Base-by-base conservation (phyloP, 2,113 vertebrate species). In the Haplochromis vanheusdeni region DNA sequence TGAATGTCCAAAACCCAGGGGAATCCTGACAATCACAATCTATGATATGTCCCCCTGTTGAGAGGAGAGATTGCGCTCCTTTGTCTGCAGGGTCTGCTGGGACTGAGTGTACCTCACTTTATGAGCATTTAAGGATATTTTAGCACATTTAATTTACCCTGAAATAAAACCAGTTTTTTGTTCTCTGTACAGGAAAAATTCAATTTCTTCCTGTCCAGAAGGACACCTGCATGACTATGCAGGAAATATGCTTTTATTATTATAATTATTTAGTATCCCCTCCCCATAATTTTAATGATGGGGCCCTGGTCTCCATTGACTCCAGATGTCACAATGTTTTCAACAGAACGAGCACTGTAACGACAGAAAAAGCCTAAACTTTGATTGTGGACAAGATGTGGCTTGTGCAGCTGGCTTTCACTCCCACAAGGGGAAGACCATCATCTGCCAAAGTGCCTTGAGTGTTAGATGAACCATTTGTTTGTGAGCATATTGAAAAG, bases 261-360 rank as follows among this genome's bases (percentile, higher is more conserved):
- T 75, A 19, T 0, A 4, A 33, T 28, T 79, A 54, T 85, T 80
- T 80, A 40, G 42, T 40, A 45, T 82, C 54, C 81, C 62, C 47
- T 88, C 62, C 6, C 65, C 82, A 68, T 84, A 58, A 79, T 79
- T 90, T 91, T 81, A 92, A 91, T 81, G 88, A 73, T 82, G 84
- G 82, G 73, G 28, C 83, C 19, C 58, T 45, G 35, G 62, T 88
- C 84, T 85, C 85, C 82, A 94, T 93, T 90, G 85, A 92, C 82
- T 94, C 93, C 94, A 95, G 92, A 96, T 95, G 94, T 93, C 90
- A 79, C 80, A 60, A 28, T 17, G 79, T 85, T 94, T 91, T 87
- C 70, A 91, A 86, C 84, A 84, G 80, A 94, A 42, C 19, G 28
- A 82, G 83, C 55, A 37, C 80, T 93, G 91, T 88, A 83, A 89